A percentile compares a stretch with the other conserved stretches of the same genome.
Evolutionary conservation across 2,113 vertebrate genomes (phyloP).

Genomic region (Corvus cornix): DNA sequence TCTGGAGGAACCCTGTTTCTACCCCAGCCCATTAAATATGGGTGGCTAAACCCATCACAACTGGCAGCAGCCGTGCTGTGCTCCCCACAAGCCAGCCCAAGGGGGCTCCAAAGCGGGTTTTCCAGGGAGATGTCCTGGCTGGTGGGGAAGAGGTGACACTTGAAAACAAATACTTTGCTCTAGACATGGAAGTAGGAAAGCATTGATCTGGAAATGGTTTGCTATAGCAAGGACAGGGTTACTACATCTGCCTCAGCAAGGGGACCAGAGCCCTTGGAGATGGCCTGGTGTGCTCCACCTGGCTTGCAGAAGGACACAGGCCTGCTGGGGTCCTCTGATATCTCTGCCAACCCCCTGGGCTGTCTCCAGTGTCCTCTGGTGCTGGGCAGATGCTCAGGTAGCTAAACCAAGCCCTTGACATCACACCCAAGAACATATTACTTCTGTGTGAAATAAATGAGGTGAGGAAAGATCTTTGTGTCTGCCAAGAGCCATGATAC

Average conservation of each 20-base stretch:
- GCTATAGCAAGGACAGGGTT: not conserved
- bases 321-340: not conserved
- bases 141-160: not conserved
- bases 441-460: not conserved
- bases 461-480: not conserved
- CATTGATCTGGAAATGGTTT: not conserved
- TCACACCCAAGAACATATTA: not conserved
- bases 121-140: not conserved
- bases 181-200: not conserved
- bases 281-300: not conserved
- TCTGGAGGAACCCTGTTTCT: not conserved
- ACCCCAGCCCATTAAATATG: not conserved
- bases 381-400: not conserved
- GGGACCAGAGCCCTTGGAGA: not conserved
- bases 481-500: accelerated
- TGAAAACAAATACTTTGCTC: not conserved
- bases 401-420: not conserved
- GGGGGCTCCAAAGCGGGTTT: not conserved
- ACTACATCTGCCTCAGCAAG: not conserved
- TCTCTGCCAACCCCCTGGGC: not conserved
- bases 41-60: not conserved
- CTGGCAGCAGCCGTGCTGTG: not conserved
- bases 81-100: not conserved
- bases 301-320: not conserved
- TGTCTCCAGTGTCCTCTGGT: not conserved